Evolutionary conservation across 2,113 vertebrate species (phyloP).

Genomic region (Channa argus): DNA sequence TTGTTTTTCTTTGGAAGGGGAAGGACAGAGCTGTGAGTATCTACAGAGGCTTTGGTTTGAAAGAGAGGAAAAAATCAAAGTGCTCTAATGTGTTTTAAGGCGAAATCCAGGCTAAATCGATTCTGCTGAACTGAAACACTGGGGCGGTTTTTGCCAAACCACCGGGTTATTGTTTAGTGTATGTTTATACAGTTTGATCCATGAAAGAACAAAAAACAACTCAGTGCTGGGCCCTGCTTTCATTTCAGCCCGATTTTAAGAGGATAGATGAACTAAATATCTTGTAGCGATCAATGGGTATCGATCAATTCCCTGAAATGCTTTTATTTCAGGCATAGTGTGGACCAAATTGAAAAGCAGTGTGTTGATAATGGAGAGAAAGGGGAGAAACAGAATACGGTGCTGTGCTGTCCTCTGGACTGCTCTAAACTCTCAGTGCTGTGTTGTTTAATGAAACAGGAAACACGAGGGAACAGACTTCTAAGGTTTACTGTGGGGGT

Average conservation of each 20-base stretch:
- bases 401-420: constrained; percentile 3
- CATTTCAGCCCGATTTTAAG: constrained; percentile 43
- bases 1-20: neutral
- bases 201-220: constrained; percentile 22
- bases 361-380: constrained; percentile 15
- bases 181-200: constrained; percentile 46
- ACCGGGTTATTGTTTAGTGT: constrained; percentile 29
- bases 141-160: constrained; percentile 32
- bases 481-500: neutral
- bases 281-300: constrained; percentile 57
- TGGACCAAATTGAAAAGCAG: constrained; percentile 12
- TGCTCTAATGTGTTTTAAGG: constrained; percentile 35
- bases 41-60: constrained; percentile 10
- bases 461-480: constrained; percentile 1
- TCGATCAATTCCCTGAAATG: constrained; percentile 49
- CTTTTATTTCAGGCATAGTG: constrained; percentile 50
- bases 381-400: constrained; percentile 3
- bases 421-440: neutral
- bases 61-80: constrained; percentile 31
- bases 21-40: neutral
- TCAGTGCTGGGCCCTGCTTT: constrained; percentile 26
- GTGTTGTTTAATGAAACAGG: constrained; percentile 7
- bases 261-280: constrained; percentile 62
- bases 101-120: constrained; percentile 33
- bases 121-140: constrained; percentile 33